Conservation (phyloP, 2,888 invertebrate genomes). For the Rotaria macrura region DNA sequence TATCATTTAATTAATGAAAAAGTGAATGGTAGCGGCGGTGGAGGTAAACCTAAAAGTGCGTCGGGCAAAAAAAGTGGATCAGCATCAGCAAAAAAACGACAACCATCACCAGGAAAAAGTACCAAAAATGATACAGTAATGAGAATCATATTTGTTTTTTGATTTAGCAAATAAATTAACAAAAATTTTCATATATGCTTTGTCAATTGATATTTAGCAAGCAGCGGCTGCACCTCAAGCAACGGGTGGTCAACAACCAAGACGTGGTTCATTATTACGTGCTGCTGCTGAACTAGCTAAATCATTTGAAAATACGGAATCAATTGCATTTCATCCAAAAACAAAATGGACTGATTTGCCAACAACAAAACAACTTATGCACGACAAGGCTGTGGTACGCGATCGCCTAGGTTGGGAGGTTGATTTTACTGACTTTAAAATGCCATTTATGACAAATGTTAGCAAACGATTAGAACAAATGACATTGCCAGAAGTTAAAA, state of each 20-base stretch:
- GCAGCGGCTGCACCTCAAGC: background rate
- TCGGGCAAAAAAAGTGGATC: background rate
- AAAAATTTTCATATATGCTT: too few species aligned
- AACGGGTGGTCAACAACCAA: conserved; percentile 6
- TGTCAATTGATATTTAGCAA: background rate
- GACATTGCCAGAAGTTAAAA: conserved; percentile 25
- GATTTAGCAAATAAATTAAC: too few species aligned
- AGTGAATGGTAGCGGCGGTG: conserved; percentile 40
- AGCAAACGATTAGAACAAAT: conserved; percentile 28
- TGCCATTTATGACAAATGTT: conserved; percentile 33
- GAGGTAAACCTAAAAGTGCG: conserved; percentile 42
- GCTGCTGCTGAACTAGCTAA: conserved; percentile 26
- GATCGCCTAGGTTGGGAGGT: conserved; percentile 49
- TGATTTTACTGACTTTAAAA: conserved; percentile 43
- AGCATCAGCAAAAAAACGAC: background rate
- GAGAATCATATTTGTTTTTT: too few species aligned
- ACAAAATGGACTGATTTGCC: conserved; percentile 40
- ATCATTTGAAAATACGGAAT: conserved; percentile 2
- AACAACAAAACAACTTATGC: conserved; percentile 43
- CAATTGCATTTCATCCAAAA: conserved; percentile 26
- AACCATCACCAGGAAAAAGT: conserved; percentile 35
- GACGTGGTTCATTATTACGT: conserved; percentile 20
- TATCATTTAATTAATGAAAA: conserved; percentile 43
- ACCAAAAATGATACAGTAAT: background rate
- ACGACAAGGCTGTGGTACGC: conserved; percentile 39